A percentile compares a stretch with the other conserved stretches of the same genome.
Conservation (phyloP, 2,797 vertebrate species). For the Pogoniulus pusillus region DNA sequence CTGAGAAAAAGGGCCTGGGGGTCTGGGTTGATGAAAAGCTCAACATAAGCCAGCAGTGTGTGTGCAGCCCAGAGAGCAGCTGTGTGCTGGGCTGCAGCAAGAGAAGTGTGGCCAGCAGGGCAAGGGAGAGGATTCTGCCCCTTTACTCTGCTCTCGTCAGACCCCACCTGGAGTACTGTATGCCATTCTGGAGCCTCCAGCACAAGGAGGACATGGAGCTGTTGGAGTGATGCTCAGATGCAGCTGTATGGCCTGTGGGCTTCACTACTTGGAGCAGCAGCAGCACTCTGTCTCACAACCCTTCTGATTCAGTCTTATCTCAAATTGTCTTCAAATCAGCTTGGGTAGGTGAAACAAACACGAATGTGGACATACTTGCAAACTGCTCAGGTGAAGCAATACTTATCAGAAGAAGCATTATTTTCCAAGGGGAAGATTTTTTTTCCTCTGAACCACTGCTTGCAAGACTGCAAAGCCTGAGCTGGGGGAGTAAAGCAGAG, state of each 20-base stretch:
- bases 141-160: too few species aligned
- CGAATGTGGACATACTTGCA: neutral
- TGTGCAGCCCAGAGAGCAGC: too few species aligned
- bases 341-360: neutral
- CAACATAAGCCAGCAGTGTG: too few species aligned
- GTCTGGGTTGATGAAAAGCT: too few species aligned
- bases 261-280: neutral
- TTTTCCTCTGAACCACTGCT: neutral
- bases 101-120: too few species aligned
- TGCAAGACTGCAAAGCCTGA: neutral
- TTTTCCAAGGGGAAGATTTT: neutral
- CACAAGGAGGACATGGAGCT: too few species aligned
- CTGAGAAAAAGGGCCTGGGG: too few species aligned
- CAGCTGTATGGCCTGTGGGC: neutral
- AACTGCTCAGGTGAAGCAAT: neutral
- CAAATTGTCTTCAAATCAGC: neutral
- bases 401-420: neutral
- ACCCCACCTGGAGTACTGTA: too few species aligned
- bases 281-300: neutral
- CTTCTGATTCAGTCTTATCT: neutral
- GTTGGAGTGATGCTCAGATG: rapidly evolving
- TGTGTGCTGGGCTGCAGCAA: too few species aligned
- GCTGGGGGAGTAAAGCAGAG: neutral
- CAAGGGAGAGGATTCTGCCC: too few species aligned
- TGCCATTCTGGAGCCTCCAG: too few species aligned